Base-by-base conservation (phyloP, 2,797 vertebrate genomes). In the Lagocephalus sceleratus region DNA sequence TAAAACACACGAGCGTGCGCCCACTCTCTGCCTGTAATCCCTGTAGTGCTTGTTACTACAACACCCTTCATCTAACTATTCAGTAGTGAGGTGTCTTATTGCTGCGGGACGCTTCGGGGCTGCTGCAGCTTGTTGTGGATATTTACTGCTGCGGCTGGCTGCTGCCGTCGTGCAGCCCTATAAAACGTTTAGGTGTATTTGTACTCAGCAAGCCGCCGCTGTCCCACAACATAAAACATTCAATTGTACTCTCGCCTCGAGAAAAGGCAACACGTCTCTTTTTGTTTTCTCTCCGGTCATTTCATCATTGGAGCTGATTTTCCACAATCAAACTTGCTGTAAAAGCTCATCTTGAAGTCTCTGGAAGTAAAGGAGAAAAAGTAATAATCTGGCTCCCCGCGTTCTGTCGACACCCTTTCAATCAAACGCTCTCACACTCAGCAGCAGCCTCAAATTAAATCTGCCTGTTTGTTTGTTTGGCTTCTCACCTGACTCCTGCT, bases 171-270 rank as follows among this genome's bases (percentile, higher is more conserved):
- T 57, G 60, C 78, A 57, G 53, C 76, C 70, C 77, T 81, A 74
- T 84, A 74, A 85, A 85, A 84, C 82, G 66, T 47, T 81, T 60
- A 68, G 71, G 62, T 77, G 68, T 76, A 71, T 81, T 82, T 85
- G 73, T 71, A 60, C 66, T 19, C 54, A 47, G 62, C 46, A 51
- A 65, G 71, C 51, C 3, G 39, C 65, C 5, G 25, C 60, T 40
- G 57, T 73, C 79, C 72, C 66, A 49, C 23, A 69, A 68, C 78
- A 82, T 85, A 66, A 86, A 84, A 84, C 78, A 83, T 79, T 73
- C 20, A 83, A 71, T 54, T 62, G 64, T 70, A 81, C 61, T 77
- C 70, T 84, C 82, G 82, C 80, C 77, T 79, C 55, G 29, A 47
- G 54, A 60, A 26, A 23, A 20, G 42, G 47, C 49, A 53, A 42